Conservation (phyloP, 92 coral and sea anemone genomes). For the Zoanthus gigantus region DNA sequence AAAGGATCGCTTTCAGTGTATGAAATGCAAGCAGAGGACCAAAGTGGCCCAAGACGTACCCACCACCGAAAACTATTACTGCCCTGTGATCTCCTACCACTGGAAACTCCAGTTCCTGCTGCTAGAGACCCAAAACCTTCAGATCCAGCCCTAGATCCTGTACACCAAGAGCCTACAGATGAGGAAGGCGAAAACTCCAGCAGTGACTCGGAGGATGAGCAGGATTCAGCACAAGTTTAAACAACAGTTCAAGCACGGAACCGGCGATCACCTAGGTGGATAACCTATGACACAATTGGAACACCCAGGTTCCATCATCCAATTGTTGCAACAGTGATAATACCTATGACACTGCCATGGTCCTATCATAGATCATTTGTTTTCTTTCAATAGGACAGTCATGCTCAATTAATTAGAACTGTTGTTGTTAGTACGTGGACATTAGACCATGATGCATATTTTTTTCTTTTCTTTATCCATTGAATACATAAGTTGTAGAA, state of each 20-base stretch:
- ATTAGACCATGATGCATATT: not conserved
- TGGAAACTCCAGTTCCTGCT: slow-evolving; percentile 2
- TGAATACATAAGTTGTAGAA: slow-evolving; percentile 81
- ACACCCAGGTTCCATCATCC: slow-evolving; percentile 10
- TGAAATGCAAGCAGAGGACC: slow-evolving; percentile 48
- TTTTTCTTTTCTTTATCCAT: slow-evolving; percentile 37
- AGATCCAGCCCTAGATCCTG: not conserved
- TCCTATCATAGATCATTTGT: slow-evolving; percentile 29
- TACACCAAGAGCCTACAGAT: not conserved
- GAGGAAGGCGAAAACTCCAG: slow-evolving; percentile 6
- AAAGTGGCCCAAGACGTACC: not conserved
- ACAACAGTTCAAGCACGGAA: not conserved
- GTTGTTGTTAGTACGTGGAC: slow-evolving; percentile 27
- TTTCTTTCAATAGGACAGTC: slow-evolving; percentile 15
- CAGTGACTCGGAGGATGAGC: slow-evolving; percentile 13
- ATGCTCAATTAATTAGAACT: slow-evolving; percentile 8
- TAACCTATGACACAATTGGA: slow-evolving; percentile 11
- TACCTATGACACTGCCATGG: slow-evolving; percentile 13
- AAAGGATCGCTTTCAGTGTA: slow-evolving; percentile 32
- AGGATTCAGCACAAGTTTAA: slow-evolving; percentile 7
- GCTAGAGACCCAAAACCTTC: not conserved
- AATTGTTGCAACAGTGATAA: slow-evolving; percentile 1
- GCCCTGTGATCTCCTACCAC: slow-evolving; percentile 8
- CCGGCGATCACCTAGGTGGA: slow-evolving; percentile 19
- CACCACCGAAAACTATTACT: not conserved